Conservation (phyloP, 2,113 vertebrate species). For the Urocolius indicus region DNA sequence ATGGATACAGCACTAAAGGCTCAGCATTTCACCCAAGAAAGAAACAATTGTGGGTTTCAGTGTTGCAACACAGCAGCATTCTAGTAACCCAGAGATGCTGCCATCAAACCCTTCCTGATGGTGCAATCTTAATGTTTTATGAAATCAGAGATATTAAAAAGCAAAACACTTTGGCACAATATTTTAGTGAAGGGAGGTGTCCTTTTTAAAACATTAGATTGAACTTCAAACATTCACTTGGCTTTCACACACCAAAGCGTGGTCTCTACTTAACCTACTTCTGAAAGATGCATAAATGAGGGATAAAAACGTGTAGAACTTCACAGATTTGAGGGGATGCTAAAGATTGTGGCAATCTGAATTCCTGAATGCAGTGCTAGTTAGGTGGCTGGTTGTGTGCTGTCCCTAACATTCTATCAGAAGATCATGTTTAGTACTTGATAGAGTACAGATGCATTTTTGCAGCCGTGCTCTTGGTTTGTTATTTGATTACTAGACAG, state of each 20-base stretch:
- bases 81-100: neutral
- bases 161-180: neutral
- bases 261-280: neutral
- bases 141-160: neutral
- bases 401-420: neutral
- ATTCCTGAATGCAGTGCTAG: neutral
- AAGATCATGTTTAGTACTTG: neutral
- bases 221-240: neutral
- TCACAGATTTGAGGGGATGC: neutral
- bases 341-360: neutral
- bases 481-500: neutral
- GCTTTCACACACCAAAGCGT: neutral
- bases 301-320: neutral
- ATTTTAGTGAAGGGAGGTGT: neutral
- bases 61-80: conserved; percentile 19
- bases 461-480: neutral
- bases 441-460: neutral
- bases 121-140: neutral
- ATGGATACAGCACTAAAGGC: neutral
- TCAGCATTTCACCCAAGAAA: neutral
- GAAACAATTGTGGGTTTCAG: neutral
- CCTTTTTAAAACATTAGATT: neutral
- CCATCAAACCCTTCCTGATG: neutral
- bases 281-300: neutral
- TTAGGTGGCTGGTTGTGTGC: neutral